Evolutionary conservation across 2,113 vertebrate species (phyloP).

Genomic region (Prietella phreatophila): DNA sequence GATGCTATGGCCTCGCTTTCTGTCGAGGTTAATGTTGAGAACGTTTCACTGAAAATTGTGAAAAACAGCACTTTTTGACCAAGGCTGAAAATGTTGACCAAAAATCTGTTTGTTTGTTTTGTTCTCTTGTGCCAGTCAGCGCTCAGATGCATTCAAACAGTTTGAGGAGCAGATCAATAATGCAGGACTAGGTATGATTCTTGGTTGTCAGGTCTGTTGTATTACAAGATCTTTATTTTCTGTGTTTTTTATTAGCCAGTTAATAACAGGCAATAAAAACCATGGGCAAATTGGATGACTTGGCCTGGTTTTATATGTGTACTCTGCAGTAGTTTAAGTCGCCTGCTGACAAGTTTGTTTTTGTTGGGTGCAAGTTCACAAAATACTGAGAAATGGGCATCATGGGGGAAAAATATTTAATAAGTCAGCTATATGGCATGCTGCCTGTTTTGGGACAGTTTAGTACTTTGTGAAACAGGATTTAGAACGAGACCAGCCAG

Average conservation of each 20-base stretch:
- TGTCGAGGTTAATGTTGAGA: background rate
- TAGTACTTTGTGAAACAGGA: constrained; percentile 38
- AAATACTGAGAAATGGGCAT: background rate
- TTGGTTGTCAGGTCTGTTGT: background rate
- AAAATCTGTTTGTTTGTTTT: background rate
- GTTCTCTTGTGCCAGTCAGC: background rate
- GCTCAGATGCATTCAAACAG: background rate
- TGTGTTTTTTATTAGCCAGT: constrained; percentile 10
- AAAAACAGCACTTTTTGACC: background rate
- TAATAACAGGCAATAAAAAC: constrained; percentile 12
- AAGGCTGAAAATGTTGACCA: background rate
- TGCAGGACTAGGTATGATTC: background rate
- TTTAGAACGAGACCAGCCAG: constrained; percentile 29
- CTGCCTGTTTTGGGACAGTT: constrained; percentile 24
- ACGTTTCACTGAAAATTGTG: background rate
- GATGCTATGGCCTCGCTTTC: background rate
- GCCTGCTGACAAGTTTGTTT: constrained; percentile 2
- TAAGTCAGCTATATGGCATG: constrained; percentile 4
- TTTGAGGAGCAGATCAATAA: background rate
- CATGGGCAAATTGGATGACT: background rate
- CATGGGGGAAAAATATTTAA: background rate
- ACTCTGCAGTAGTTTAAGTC: constrained; percentile 7
- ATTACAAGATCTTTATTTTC: background rate
- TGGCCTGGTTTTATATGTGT: background rate
- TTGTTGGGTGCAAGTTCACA: background rate